Base-by-base conservation (phyloP, 2,888 invertebrate species). In the Dicranocentrus wangi region DNA sequence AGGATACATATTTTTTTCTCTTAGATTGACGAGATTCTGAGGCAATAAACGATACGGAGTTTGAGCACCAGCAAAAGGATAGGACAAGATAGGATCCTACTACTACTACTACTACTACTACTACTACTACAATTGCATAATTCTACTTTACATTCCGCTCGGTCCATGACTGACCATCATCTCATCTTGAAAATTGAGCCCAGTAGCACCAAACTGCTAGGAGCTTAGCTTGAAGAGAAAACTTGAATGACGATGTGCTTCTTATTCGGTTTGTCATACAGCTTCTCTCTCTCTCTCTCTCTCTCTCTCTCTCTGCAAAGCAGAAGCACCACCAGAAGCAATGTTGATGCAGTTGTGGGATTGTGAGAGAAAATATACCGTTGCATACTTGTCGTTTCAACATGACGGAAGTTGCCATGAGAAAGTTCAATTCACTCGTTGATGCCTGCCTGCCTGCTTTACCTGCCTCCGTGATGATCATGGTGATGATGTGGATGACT, bases 331-430 rank as follows among this genome's bases (percentile, higher is more conserved):
- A n/a, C n/a, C 10, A 47, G 81, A 73, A 81, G 81, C 81, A 53
- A 68, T 73, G 80, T 80, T 80, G 80, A 73, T 80, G 80, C 80
- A 79, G 78, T 71, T 66, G 72, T 81, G 75, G 81, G 81, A 75
- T 76, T 81, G 70, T 81, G 76, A 81, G 71, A 81, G 55, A 55
- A 39, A 81, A 81, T 70, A 76, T 82, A 82, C 82, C 82, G 82
- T 82, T 82, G 82, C 76, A 79, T 75, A 79, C 78, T 72, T 78
- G 82, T 73, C 83, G 81, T 81, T 81, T 77, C 78, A 76, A 83
- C 83, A 82, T 83, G 83, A 83, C 83, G 83, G 83, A 83, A 83
- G 83, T 83, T 73, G 69, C 78, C 79, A 83, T 81, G 83, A 82
- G 82, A 83, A 83, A 83, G 83, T 83, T 83, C 83, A 83, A 81